Evolutionary conservation across 2,888 invertebrate species (phyloP).

Genomic region (Drosophila villosipedis): DNA sequence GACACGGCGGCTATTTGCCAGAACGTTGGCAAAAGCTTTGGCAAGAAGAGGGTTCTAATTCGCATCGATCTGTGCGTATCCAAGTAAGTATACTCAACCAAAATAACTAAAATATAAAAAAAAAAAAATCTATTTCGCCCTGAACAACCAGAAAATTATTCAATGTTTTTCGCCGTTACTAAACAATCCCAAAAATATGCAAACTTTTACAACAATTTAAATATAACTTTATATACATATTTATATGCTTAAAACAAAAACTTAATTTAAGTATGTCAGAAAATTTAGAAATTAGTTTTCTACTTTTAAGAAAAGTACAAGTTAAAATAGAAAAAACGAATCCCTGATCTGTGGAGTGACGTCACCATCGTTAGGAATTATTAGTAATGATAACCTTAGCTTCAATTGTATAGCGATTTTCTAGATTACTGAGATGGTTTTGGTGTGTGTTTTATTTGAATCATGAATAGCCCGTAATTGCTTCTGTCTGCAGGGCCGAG

Average conservation of each 20-base stretch:
- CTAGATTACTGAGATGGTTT: neutral
- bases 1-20: constrained; percentile 34
- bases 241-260: too few species aligned
- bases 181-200: neutral
- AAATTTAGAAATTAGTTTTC: neutral
- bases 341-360: neutral
- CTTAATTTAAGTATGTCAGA: neutral
- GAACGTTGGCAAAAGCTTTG: constrained; percentile 34
- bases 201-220: too few species aligned
- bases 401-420: neutral
- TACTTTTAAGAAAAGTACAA: neutral
- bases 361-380: too few species aligned
- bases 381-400: too few species aligned
- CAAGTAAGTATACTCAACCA: constrained; percentile 37
- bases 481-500: constrained; percentile 47
- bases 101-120: neutral
- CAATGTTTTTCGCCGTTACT: neutral
- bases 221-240: neutral
- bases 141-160: too few species aligned
- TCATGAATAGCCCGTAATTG: neutral
- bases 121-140: neutral
- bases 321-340: neutral
- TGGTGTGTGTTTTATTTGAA: neutral
- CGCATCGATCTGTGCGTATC: constrained; percentile 52
- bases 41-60: constrained; percentile 16